Conservation (phyloP, 2,113 vertebrate species). For the Speoplatyrhinus poulsoni region DNA sequence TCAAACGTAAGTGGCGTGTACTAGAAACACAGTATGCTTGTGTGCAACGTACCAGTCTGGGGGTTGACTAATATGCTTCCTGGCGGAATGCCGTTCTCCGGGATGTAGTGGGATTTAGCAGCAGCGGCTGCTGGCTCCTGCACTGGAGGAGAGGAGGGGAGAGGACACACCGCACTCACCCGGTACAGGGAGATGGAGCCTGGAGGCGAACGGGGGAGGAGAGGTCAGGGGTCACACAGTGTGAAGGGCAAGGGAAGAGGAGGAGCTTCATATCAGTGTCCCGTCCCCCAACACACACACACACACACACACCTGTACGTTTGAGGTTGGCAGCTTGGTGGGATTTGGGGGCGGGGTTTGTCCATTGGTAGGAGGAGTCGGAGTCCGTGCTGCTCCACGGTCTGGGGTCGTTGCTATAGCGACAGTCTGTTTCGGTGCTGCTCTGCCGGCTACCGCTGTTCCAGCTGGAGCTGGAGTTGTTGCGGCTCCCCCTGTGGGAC, state of each 20-base stretch:
- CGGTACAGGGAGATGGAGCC: constrained; percentile 82
- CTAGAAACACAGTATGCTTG: neutral
- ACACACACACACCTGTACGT: constrained; percentile 36
- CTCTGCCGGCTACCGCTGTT: constrained; percentile 90
- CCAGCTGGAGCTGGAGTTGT: constrained; percentile 82
- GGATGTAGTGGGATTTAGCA: constrained; percentile 84
- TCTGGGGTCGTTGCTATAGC: constrained; percentile 84
- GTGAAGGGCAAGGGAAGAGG: neutral
- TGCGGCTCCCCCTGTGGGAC: constrained; percentile 82
- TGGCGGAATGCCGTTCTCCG: constrained; percentile 91
- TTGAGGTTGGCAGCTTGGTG: constrained; percentile 79
- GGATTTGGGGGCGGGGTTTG: constrained; percentile 74
- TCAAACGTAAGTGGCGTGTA: too few species aligned
- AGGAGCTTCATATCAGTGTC: neutral
- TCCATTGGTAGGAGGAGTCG: constrained; percentile 84
- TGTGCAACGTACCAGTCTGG: constrained; percentile 82
- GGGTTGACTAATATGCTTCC: constrained; percentile 95
- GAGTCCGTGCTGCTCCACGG: constrained; percentile 98
- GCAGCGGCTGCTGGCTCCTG: constrained; percentile 68
- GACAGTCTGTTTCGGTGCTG: constrained; percentile 88
- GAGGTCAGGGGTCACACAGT: neutral
- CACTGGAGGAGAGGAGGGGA: constrained; percentile 63
- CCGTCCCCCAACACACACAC: neutral
- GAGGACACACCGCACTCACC: constrained; percentile 67
- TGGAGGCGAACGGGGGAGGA: constrained; percentile 51